Conservation (phyloP, 2,888 invertebrate genomes). For the Falcaria lacertinaria region DNA sequence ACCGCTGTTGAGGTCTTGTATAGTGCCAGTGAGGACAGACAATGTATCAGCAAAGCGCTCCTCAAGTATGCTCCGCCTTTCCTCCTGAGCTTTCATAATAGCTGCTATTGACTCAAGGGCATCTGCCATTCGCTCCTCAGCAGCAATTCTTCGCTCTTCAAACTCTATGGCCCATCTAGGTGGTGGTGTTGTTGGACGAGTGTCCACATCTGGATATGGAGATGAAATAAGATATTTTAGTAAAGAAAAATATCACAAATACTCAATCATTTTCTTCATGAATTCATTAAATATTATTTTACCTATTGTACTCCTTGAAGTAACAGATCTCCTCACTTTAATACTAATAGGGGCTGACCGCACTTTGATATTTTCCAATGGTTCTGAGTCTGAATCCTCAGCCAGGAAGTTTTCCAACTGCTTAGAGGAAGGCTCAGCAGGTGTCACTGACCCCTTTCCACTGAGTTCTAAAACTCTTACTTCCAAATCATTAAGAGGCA, state of each 20-base stretch:
- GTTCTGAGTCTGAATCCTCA: slow-evolving; percentile 57
- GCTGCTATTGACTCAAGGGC: slow-evolving; percentile 56
- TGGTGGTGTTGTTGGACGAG: slow-evolving; percentile 40
- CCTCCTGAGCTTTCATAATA: slow-evolving; percentile 51
- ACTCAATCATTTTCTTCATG: too few species aligned
- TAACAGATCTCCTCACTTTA: slow-evolving; percentile 12
- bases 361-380: slow-evolving; percentile 37
- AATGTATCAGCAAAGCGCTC: slow-evolving; percentile 52
- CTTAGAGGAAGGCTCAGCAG: slow-evolving; percentile 31
- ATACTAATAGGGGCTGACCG: slow-evolving; percentile 16
- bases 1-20: slow-evolving; percentile 56
- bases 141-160: slow-evolving; percentile 59
- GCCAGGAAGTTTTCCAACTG: slow-evolving; percentile 41
- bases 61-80: slow-evolving; percentile 45
- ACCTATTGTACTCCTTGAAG: slow-evolving; percentile 16
- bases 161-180: slow-evolving; percentile 63
- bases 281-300: background rate
- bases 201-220: slow-evolving; percentile 49
- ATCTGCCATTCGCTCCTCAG: slow-evolving; percentile 60
- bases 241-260: background rate
- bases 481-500: slow-evolving; percentile 61
- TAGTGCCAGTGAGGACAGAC: slow-evolving; percentile 47
- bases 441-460: slow-evolving; percentile 39
- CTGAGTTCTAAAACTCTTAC: slow-evolving; percentile 55
- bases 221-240: slow-evolving; percentile 15